A percentile compares a stretch with the other conserved stretches of the same genome.
Evolutionary conservation across 2,888 invertebrate species (phyloP).

Genomic region (Drosophila austrosaltans): DNA sequence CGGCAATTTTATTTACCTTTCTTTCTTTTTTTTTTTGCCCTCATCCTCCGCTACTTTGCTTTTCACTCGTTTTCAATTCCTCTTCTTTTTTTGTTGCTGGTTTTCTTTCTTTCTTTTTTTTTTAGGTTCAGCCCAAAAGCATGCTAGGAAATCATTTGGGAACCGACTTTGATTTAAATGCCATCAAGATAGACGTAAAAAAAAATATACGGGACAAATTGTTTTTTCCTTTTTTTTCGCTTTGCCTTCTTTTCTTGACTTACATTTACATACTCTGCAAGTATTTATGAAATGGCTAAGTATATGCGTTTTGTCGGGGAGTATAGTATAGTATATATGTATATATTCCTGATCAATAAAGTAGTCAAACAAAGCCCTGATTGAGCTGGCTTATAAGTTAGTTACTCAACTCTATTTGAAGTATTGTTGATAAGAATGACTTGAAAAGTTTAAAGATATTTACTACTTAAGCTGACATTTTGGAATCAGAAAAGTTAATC

Average conservation of each 20-base stretch:
- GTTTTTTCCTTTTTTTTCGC: neutral
- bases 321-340: no score
- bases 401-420: no score
- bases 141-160: constrained; percentile 47
- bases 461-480: neutral
- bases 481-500: no score
- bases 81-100: neutral
- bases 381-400: no score
- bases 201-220: constrained; percentile 23
- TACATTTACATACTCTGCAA: neutral
- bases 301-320: no score
- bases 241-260: neutral
- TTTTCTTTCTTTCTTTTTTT: constrained; percentile 16
- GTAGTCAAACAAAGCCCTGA: no score
- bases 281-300: no score
- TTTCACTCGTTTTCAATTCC: neutral
- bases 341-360: no score
- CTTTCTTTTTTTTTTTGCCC: neutral
- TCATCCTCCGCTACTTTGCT: neutral
- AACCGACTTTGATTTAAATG: constrained; percentile 20
- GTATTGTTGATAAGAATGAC: no score
- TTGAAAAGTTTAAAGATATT: neutral
- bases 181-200: constrained; percentile 18
- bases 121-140: constrained; percentile 43
- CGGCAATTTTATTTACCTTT: constrained; percentile 30